Percentiles rank a stretch among this genome's conserved stretches.
Evolutionary conservation across 2,113 vertebrate species (phyloP).

Genomic region (Ovis canadensis): DNA sequence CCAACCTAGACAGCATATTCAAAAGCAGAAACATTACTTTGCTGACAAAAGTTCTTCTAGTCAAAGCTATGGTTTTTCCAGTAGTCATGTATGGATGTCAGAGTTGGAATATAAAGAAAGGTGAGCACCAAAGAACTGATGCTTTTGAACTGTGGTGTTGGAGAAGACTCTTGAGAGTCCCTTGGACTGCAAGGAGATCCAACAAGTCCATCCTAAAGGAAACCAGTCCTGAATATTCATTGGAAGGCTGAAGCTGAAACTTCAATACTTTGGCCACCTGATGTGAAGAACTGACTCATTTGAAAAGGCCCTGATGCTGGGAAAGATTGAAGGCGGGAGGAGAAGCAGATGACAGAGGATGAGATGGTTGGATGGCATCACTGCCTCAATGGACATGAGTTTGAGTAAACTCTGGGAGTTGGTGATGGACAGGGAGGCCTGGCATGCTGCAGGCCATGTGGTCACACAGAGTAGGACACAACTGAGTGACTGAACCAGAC

Average conservation of each 20-base stretch:
- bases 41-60: not conserved
- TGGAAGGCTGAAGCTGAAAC: not conserved
- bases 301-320: not conserved
- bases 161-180: not conserved
- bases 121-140: rapidly evolving
- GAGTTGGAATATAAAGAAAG: not conserved
- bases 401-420: not conserved
- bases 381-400: not conserved
- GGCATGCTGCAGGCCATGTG: not conserved
- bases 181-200: not conserved
- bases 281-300: not conserved
- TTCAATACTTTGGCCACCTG: not conserved
- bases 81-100: not conserved
- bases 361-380: not conserved
- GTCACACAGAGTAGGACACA: not conserved
- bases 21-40: not conserved
- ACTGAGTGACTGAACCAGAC: not conserved
- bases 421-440: not conserved
- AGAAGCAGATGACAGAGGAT: not conserved
- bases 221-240: not conserved
- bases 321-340: rapidly evolving
- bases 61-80: not conserved
- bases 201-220: not conserved
- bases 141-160: not conserved
- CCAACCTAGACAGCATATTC: not conserved